Evolutionary conservation across 2,113 vertebrate genomes (phyloP).

Genomic region (Sapajus apella): DNA sequence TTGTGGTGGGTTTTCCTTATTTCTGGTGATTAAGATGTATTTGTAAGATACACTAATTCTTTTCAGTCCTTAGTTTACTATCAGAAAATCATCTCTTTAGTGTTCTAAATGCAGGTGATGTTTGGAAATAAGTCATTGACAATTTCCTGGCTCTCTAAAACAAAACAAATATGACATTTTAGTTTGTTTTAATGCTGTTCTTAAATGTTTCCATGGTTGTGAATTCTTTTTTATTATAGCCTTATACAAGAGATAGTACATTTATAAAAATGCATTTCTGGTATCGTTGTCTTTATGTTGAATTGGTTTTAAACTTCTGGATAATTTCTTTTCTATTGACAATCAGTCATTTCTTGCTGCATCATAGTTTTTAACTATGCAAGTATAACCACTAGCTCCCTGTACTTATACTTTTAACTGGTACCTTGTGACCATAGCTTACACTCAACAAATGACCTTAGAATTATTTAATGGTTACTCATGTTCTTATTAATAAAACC

Average conservation of each 20-base stretch:
- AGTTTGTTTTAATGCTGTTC: background rate
- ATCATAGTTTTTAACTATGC: background rate
- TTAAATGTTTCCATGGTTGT: background rate
- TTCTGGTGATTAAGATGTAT: background rate
- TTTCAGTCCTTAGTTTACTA: background rate
- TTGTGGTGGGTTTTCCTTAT: background rate
- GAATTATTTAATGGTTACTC: constrained; percentile 30
- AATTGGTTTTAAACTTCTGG: constrained; percentile 33
- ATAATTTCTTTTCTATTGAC: constrained; percentile 30
- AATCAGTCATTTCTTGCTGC: constrained; percentile 34
- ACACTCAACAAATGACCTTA: constrained; percentile 23
- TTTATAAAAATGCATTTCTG: background rate
- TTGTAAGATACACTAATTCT: constrained; percentile 9
- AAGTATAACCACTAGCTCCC: background rate
- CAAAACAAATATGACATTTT: background rate
- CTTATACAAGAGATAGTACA: background rate
- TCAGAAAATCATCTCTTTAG: background rate
- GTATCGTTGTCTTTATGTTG: background rate
- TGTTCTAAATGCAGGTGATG: constrained; percentile 16
- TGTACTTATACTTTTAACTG: background rate
- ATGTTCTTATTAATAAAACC: background rate
- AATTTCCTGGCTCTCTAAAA: background rate
- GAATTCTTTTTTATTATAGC: background rate
- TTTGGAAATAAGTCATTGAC: background rate
- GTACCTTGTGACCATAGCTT: background rate